These are phyloP conservation scores for Tetranychus cinnabarinus DNA, from an alignment of 1,140 invertebrate species.

Conservation along the genomic window DNA sequence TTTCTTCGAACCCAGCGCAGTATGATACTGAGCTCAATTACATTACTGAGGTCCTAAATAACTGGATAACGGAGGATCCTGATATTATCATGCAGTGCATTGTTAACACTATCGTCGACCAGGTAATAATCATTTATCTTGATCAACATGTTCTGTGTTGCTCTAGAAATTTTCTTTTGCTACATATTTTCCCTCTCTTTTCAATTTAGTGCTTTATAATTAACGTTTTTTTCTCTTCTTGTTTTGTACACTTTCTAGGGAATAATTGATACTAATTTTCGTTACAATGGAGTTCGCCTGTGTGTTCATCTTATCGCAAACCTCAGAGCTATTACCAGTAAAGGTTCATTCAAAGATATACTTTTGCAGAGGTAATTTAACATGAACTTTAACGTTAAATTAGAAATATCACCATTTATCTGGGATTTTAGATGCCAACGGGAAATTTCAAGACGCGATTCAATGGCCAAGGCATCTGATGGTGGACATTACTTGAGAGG, in stretches of 20 bases:
- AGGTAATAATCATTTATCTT: constrained; percentile 3
- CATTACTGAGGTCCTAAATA: constrained; percentile 5
- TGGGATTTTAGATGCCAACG: constrained; percentile 7
- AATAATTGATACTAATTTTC: constrained; percentile 35
- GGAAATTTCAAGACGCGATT: constrained; percentile 5
- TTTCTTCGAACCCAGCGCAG: constrained; percentile 4
- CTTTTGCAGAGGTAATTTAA: constrained; percentile 19
- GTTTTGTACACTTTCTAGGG: constrained; percentile 21
- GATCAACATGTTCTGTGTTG: background rate
- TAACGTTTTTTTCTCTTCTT: background rate
- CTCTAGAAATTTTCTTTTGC: background rate
- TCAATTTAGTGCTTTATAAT: background rate
- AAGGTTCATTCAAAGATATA: constrained; percentile 25
- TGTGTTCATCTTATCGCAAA: constrained; percentile 31
- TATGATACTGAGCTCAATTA: constrained; percentile 2
- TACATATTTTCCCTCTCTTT: background rate
- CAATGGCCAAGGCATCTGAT: constrained; percentile 3
- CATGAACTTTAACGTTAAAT: background rate
- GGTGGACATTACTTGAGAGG: constrained; percentile 7
- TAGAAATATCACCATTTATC: background rate
- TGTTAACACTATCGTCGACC: constrained; percentile 9
- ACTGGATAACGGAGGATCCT: constrained; percentile 7
- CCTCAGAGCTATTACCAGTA: constrained; percentile 14
- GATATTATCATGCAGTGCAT: constrained; percentile 3
- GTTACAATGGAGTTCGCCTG: constrained; percentile 36